Base-by-base conservation (phyloP, 2,797 vertebrate genomes). In the Centropyge bicolor region DNA sequence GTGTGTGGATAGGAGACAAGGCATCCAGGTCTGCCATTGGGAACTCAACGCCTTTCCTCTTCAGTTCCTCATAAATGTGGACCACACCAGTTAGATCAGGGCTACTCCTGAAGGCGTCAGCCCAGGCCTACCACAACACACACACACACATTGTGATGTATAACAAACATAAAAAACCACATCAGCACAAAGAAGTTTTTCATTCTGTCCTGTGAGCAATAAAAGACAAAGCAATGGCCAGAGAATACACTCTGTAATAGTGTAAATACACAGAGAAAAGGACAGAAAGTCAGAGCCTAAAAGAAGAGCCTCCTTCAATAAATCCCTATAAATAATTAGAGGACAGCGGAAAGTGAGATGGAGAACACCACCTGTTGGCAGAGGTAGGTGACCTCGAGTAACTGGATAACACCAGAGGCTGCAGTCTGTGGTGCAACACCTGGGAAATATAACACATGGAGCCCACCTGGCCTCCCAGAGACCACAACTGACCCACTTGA, bases 41-140 rank as follows among this genome's bases (percentile, higher is more conserved):
- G 85, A 99, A 99, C 92, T 99, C 98, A 0, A 98, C 84, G 56
- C 98, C 98, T 93, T 98, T 99, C 91, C 98, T 97, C 94, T 99
- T 99, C 86, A 99, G 95, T 24, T 99, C 98, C 92, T 99, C 98
- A 19, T 99, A 99, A 90, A 98, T 97, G 74, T 99, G 98, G 67
- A 99, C 98, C 1, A 99, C 98, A 4, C 98, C 98, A 0, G 98
- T 99, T 75, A 99, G 96, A 92, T 99, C 98, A 3, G 98, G 98
- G 79, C 97, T 97, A 80, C 98, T 99, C 80, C 98, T 96, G 89
- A 99, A 99, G 40, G 98, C 98, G 60, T 99, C 98, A 0, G 98
- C 98, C 98, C 98, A 99, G 13, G 98, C 97, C 98, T 99, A 92
- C 27, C 82, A 86, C 8, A 59, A 76, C 62, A 87, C 27, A 89